Conservation (phyloP, 64 coral and sea anemone genomes). For the Anthopleura sola region DNA sequence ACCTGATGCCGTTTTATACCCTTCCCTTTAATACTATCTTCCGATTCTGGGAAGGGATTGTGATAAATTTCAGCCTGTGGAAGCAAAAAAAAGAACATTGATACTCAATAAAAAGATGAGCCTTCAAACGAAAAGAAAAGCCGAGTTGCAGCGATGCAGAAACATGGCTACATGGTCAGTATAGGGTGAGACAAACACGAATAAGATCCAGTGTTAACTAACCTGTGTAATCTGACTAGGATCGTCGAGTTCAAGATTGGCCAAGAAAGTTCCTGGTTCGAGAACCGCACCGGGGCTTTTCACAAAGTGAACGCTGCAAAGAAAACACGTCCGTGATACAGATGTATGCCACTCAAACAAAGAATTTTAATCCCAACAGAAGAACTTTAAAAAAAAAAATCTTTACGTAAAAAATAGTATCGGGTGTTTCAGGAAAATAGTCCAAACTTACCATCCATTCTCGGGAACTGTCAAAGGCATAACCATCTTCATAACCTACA, state of each 20-base stretch:
- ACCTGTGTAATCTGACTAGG: constrained; percentile 95
- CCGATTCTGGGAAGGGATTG: constrained; percentile 64
- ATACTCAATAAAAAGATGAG: not conserved
- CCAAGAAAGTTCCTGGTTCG: constrained; percentile 87
- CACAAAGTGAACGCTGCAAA: constrained; percentile 59
- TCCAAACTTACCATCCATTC: constrained; percentile 82
- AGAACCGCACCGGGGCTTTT: constrained; percentile 86
- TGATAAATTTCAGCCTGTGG: constrained; percentile 67
- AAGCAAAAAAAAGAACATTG: not conserved
- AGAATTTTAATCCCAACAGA: no score
- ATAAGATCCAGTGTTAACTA: no score
- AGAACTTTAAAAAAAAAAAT: no score
- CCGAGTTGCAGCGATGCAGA: no score
- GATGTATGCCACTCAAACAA: no score
- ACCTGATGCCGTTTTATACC: constrained; percentile 89
- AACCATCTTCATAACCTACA: constrained; percentile 99
- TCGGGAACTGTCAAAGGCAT: constrained; percentile 91
- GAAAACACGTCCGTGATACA: no score
- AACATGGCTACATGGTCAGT: not conserved
- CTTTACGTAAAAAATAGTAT: no score
- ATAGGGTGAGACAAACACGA: not conserved
- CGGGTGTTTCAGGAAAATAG: no score
- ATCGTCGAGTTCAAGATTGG: constrained; percentile 92
- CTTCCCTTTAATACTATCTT: constrained; percentile 49
- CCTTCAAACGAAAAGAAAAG: not conserved